Conservation (phyloP, 2,113 vertebrate genomes). For the Bostrychus sinensis region DNA sequence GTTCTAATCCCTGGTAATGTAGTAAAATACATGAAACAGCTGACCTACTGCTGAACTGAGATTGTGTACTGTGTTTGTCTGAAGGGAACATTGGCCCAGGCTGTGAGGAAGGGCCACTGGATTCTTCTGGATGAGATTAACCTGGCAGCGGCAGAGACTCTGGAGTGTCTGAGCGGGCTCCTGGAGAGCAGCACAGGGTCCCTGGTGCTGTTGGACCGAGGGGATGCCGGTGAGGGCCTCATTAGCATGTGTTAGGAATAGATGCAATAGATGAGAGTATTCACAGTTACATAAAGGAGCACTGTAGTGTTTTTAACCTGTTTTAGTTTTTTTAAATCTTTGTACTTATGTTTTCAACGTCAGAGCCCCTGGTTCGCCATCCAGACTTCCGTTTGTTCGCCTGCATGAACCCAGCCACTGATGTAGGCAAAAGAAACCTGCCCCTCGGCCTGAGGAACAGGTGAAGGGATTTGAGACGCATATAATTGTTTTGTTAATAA, state of each 20-base stretch:
- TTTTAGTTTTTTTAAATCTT: neutral
- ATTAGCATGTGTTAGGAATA: no score
- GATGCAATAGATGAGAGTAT: no score
- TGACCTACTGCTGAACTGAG: neutral
- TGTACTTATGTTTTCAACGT: neutral
- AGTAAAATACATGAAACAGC: no score
- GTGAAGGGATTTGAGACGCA: conserved; percentile 62
- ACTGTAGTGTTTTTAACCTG: neutral
- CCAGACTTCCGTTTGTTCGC: conserved; percentile 94
- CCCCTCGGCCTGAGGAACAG: conserved; percentile 96
- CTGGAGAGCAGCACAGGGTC: conserved; percentile 91
- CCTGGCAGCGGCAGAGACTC: conserved; percentile 92
- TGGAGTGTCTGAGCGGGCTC: conserved; percentile 95
- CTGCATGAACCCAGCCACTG: conserved; percentile 98
- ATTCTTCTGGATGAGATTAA: conserved; percentile 98
- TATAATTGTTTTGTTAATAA: neutral
- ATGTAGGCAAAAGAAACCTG: conserved; percentile 96
- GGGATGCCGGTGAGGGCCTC: conserved; percentile 87
- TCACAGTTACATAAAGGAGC: no score
- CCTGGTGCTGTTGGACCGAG: conserved; percentile 91
- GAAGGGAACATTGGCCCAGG: conserved; percentile 91
- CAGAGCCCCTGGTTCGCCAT: conserved; percentile 91
- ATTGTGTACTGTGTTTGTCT: conserved; percentile 26
- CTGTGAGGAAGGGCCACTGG: conserved; percentile 96
- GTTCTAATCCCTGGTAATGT: no score